phyloP scores from a whole-genome alignment of 2,888 invertebrate genomes.

The Aspidiotus rigidus region DNA sequence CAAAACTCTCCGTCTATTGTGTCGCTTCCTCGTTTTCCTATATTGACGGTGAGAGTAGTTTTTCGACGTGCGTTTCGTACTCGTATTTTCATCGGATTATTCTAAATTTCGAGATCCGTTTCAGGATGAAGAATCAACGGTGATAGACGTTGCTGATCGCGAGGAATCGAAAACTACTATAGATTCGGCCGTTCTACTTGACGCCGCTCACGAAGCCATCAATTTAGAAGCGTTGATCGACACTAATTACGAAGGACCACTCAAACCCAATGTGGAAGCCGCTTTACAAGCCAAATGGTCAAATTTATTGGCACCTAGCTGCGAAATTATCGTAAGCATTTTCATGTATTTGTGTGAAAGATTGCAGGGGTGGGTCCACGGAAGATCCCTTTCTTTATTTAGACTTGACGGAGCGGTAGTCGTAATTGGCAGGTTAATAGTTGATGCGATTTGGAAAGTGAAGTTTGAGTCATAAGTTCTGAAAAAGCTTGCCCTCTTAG shows the following conservation, averaged over 20 bases:
- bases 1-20: constrained; percentile 50
- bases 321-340: constrained; percentile 68
- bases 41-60: constrained; percentile 41
- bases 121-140: constrained; percentile 59
- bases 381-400: no score
- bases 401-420: no score
- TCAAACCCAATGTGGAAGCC: constrained; percentile 62
- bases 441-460: no score
- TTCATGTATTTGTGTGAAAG: neutral
- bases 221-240: constrained; percentile 49
- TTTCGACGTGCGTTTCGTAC: neutral
- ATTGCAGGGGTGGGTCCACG: neutral
- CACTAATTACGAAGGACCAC: constrained; percentile 47
- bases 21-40: constrained; percentile 72
- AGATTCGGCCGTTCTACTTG: constrained; percentile 60
- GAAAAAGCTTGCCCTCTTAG: no score
- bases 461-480: no score
- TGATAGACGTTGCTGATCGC: constrained; percentile 62
- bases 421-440: no score
- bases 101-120: neutral
- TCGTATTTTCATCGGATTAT: neutral
- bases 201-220: constrained; percentile 48
- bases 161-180: constrained; percentile 71
- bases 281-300: constrained; percentile 73
- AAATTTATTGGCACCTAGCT: constrained; percentile 65